phyloP scores from a whole-genome alignment of 2,113 vertebrate species.

The Zapornia atra region DNA sequence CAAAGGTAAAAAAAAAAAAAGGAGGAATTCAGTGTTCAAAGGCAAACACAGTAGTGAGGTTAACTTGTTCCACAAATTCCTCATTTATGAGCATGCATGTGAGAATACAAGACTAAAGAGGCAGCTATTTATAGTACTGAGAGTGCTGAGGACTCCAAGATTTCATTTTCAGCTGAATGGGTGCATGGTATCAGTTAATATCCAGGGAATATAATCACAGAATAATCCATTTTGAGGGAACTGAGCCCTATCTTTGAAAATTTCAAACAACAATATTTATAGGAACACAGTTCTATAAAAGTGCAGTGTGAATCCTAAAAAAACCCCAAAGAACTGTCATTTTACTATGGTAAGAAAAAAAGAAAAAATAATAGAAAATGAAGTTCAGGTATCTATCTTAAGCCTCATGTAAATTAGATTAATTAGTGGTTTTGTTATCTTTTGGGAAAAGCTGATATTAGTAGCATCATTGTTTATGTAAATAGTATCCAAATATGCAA shows the following conservation, averaged over 20 bases:
- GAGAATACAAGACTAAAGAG: neutral
- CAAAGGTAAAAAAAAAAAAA: neutral
- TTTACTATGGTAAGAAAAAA: conserved; percentile 16
- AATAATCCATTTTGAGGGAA: neutral
- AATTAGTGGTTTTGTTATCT: conserved; percentile 74
- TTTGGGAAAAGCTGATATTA: conserved; percentile 69
- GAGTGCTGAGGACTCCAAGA: neutral
- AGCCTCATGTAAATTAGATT: conserved; percentile 70
- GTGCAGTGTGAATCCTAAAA: neutral
- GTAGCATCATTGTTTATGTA: conserved; percentile 70
- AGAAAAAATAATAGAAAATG: neutral
- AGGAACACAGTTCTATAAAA: conserved; percentile 10
- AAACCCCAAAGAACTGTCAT: neutral
- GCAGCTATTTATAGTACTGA: neutral
- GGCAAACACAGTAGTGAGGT: neutral
- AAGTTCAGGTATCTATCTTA: conserved; percentile 57
- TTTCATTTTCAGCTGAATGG: neutral
- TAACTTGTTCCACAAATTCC: neutral
- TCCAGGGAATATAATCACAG: neutral
- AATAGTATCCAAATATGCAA: conserved; percentile 68
- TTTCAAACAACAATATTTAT: neutral
- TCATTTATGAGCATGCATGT: neutral
- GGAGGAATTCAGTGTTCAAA: neutral
- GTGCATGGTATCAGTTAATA: neutral
- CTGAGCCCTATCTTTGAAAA: neutral